phyloP scores from a whole-genome alignment of 2,888 invertebrate genomes.

The Endomychus coccineus region DNA sequence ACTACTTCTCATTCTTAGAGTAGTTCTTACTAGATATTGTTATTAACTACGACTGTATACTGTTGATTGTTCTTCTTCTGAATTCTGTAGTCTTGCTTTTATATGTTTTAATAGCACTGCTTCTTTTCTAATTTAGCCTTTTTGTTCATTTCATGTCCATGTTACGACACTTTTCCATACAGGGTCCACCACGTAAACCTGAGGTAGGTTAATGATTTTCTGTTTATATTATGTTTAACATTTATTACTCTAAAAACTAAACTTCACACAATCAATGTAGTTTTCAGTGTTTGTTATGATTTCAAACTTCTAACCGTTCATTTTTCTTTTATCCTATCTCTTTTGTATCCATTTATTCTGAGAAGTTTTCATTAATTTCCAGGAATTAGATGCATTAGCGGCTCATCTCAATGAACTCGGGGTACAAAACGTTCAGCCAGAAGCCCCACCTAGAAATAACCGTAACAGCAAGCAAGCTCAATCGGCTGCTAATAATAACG shows the following conservation, averaged over 20 bases:
- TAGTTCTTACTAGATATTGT: no score
- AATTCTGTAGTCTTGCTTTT: constrained; percentile 27
- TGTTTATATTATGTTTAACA: constrained; percentile 9
- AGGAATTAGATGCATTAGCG: constrained; percentile 95
- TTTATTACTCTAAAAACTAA: no score
- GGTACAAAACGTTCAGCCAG: constrained; percentile 54
- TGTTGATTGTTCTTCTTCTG: neutral
- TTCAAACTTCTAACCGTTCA: no score
- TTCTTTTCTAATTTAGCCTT: constrained; percentile 46
- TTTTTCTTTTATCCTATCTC: neutral
- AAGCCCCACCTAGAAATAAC: constrained; percentile 63
- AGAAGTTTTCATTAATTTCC: no score
- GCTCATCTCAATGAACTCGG: constrained; percentile 93
- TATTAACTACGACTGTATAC: no score
- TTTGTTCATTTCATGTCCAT: constrained; percentile 55
- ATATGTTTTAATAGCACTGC: constrained; percentile 30
- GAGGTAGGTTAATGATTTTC: constrained; percentile 61
- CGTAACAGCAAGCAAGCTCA: constrained; percentile 37
- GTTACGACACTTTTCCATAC: constrained; percentile 41
- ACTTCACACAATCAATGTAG: no score
- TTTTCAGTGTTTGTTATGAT: no score
- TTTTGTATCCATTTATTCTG: neutral
- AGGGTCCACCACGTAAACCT: constrained; percentile 83
- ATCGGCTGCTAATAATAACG: constrained; percentile 34
- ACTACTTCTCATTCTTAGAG: no score